phyloP scores from a whole-genome alignment of 2,888 invertebrate species.

The Ellobium chinense region DNA sequence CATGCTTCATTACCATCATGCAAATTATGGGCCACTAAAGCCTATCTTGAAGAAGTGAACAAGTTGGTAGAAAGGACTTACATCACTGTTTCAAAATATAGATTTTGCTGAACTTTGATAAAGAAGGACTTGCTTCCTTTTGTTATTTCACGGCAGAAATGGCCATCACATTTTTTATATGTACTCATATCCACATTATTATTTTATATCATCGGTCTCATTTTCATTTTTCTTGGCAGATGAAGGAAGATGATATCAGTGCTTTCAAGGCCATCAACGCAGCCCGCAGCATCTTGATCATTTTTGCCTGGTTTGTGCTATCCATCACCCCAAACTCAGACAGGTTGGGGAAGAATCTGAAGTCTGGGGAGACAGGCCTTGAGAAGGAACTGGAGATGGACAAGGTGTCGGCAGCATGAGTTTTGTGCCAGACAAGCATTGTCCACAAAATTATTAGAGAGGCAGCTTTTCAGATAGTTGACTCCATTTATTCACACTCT shows the following conservation, averaged over 20 bases:
- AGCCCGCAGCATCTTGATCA: slow-evolving; percentile 68
- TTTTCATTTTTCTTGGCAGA: background rate
- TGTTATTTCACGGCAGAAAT: too few species aligned
- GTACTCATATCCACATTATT: too few species aligned
- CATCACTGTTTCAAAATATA: too few species aligned
- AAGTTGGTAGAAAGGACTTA: too few species aligned
- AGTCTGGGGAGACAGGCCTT: slow-evolving; percentile 67
- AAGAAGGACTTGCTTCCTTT: too few species aligned
- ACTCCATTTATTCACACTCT: too few species aligned
- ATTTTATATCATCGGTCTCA: background rate
- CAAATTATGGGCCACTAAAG: too few species aligned
- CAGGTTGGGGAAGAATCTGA: slow-evolving; percentile 71
- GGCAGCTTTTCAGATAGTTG: too few species aligned
- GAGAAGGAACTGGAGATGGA: slow-evolving; percentile 60
- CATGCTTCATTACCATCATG: too few species aligned
- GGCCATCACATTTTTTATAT: too few species aligned
- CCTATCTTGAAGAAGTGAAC: too few species aligned
- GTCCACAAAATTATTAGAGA: background rate
- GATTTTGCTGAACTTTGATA: too few species aligned
- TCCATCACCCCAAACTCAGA: slow-evolving; percentile 70
- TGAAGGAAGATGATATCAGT: slow-evolving; percentile 49
- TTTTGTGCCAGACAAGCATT: background rate
- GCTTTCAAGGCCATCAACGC: slow-evolving; percentile 73
- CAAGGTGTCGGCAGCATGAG: slow-evolving; percentile 47
- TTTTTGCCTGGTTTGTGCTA: slow-evolving; percentile 75